These are phyloP conservation scores for Stigmatopora argus DNA, from an alignment of 2,113 vertebrate species.

Conservation along the genomic window DNA sequence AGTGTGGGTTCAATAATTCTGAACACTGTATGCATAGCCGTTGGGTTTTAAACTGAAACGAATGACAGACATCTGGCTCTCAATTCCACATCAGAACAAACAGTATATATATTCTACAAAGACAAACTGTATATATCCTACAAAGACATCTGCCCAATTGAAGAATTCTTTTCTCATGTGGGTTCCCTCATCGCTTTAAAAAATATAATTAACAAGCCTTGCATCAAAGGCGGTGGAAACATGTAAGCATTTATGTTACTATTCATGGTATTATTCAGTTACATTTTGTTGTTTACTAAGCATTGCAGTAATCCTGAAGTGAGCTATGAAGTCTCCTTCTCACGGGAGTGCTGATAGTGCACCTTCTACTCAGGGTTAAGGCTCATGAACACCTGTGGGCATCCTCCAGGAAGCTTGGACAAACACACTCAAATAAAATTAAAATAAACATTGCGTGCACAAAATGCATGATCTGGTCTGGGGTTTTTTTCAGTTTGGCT, in stretches of 20 bases:
- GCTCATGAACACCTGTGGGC: background rate
- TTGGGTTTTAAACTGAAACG: background rate
- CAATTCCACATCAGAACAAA: background rate
- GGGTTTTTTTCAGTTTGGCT: slow-evolving; percentile 23
- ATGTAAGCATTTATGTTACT: too few relatives aligned
- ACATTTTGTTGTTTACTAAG: background rate
- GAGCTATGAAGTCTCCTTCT: slow-evolving; percentile 1
- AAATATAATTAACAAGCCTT: background rate
- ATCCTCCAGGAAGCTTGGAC: background rate
- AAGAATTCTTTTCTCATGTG: background rate
- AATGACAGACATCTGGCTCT: slow-evolving; percentile 1
- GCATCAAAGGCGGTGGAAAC: background rate
- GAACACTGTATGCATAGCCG: too few relatives aligned
- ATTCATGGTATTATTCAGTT: background rate
- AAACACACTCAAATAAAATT: background rate
- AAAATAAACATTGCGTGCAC: background rate
- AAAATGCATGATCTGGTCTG: slow-evolving; percentile 6
- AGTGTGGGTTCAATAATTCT: too few relatives aligned
- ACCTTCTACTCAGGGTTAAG: background rate
- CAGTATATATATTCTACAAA: background rate
- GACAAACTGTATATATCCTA: background rate
- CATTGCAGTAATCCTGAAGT: background rate
- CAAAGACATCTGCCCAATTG: background rate
- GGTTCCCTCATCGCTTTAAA: background rate
- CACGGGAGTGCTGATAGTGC: background rate